Evolutionary conservation across 2,113 vertebrate species (phyloP).

Genomic region (Sphyrna mokarran): DNA sequence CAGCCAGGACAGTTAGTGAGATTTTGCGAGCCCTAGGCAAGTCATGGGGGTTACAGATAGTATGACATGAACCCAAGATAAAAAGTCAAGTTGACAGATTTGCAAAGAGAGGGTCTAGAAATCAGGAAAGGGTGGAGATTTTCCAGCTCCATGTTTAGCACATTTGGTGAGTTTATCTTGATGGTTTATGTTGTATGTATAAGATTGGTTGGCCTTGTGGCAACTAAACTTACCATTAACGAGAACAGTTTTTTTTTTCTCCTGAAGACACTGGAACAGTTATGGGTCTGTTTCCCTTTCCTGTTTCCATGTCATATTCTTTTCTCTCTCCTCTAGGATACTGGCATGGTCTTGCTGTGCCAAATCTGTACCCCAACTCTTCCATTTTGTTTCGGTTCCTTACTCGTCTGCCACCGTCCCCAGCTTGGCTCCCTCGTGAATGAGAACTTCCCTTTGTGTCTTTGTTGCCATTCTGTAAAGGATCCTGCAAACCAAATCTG

Average conservation of each 20-base stretch:
- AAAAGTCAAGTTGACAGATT: background rate
- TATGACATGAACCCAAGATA: no score
- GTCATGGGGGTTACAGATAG: no score
- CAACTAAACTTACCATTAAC: background rate
- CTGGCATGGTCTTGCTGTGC: background rate
- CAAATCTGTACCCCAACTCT: background rate
- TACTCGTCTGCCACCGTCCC: background rate
- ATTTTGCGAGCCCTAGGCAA: no score
- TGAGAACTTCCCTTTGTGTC: background rate
- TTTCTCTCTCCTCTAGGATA: background rate
- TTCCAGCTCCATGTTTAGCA: background rate
- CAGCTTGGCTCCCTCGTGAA: background rate
- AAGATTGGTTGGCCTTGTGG: background rate
- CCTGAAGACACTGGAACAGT: background rate
- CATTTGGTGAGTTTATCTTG: background rate
- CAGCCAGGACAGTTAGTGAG: no score
- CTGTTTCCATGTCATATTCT: background rate
- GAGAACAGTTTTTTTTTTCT: background rate
- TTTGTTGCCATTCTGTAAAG: background rate
- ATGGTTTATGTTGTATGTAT: background rate
- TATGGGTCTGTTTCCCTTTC: background rate
- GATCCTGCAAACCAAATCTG: background rate
- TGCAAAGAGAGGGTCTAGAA: background rate
- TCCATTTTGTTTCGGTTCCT: background rate
- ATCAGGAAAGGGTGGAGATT: background rate